These are phyloP conservation scores for Brachycybe producta DNA, from an alignment of 2,888 invertebrate species.

Conservation along the genomic window DNA sequence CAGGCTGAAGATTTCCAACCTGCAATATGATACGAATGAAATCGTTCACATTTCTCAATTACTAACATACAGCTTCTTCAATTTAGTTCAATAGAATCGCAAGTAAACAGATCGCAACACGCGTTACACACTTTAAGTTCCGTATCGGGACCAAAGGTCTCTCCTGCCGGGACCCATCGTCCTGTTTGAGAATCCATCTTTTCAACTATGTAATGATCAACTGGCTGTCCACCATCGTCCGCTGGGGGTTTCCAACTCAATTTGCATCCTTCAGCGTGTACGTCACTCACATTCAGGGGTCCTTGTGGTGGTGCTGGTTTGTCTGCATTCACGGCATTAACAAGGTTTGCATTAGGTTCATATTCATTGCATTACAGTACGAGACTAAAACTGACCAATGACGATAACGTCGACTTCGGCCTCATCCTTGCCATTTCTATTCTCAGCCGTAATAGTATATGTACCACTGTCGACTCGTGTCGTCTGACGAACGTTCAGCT, in stretches of 20 bases:
- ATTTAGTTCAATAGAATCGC: neutral
- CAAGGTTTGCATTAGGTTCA: neutral
- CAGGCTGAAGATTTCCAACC: conserved; percentile 75
- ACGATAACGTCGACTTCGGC: conserved; percentile 86
- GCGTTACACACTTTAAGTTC: conserved; percentile 20
- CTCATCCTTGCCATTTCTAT: conserved; percentile 82
- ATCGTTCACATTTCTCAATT: no score
- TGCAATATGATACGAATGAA: no score
- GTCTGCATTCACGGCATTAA: conserved; percentile 39
- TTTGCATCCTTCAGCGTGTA: conserved; percentile 78
- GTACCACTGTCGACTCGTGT: conserved; percentile 76
- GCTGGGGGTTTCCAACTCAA: conserved; percentile 84
- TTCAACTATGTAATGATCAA: conserved; percentile 88
- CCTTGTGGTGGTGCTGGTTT: conserved; percentile 83
- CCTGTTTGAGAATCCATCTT: conserved; percentile 83
- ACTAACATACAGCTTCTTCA: conserved; percentile 27
- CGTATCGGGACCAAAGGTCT: conserved; percentile 74
- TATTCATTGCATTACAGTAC: neutral
- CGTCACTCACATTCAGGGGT: conserved; percentile 76
- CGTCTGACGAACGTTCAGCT: conserved; percentile 61
- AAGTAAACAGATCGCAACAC: neutral
- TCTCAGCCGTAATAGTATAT: conserved; percentile 83
- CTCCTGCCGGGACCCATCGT: conserved; percentile 84
- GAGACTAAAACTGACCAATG: conserved; percentile 36
- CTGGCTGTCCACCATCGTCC: conserved; percentile 87